Base-by-base conservation (phyloP, 30 jellyfish, hydroid and myxozoan species). In the Hydra vulgaris region DNA sequence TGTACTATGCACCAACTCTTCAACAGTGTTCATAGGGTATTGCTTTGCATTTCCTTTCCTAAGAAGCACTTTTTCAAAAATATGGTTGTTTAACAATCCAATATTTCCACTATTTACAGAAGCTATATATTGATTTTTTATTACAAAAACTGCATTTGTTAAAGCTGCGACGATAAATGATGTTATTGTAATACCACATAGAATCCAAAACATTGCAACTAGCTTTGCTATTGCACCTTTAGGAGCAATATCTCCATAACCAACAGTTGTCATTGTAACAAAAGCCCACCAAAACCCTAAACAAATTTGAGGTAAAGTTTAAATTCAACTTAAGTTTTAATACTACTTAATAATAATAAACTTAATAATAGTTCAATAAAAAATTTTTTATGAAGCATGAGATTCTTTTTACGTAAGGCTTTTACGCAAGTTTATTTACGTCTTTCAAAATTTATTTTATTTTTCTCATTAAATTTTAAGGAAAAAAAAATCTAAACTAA, bases 231-330 rank as follows among this genome's bases (percentile, higher is more conserved):
- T 76, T 4, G 54, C 83, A 8, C 78, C 40, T 52, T 52, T 26
- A 17, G 83, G 83, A 7, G 78, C 83, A 17, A 76, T 27, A 25
- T 76, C 83, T 26, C 83, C 83, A 52, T 76, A 76, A 18, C 83
- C 83, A 20, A 76, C 83, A n/a, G 83, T 76, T 21, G 83, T 76
- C 83, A 76, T 76, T 1, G 79, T 18, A 25, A 76, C 54, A 76
- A 76, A 76, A 15, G 83, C 83, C 83, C 83, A 76, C 83, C 83
- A 76, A 76, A 76, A 76, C 17, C 83, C 83, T 76, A n/a, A n/a
- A n/a, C n/a, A n/a, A n/a, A n/a, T n/a, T n/a, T n/a, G n/a, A n/a
- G n/a, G n/a, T n/a, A n/a, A n/a, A n/a, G n/a, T n/a, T n/a, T n/a
- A n/a, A n/a, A n/a, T n/a, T n/a, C n/a, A n/a, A n/a, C n/a, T n/a